Evolutionary conservation across 1,140 invertebrate species (phyloP).

Genomic region (Megathymus violae): DNA sequence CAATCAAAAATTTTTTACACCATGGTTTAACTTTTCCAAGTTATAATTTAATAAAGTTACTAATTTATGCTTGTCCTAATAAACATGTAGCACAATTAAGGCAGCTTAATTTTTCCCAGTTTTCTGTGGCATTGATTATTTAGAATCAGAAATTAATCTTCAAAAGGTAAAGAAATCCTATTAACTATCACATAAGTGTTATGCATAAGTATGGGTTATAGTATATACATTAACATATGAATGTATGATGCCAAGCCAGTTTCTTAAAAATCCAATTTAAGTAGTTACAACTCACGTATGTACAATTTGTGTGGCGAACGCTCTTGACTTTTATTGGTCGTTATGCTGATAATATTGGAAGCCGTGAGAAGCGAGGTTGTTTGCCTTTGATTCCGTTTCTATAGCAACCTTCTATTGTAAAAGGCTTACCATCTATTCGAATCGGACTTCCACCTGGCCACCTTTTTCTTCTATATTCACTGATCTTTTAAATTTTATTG

Average conservation of each 20-base stretch:
- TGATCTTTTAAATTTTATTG: conserved; percentile 48
- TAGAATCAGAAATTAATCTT: no score
- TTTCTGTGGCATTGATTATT: no score
- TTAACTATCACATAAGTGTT: no score
- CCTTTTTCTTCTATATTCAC: conserved; percentile 44
- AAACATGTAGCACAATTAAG: no score
- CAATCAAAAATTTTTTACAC: no score
- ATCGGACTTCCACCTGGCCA: conserved; percentile 39
- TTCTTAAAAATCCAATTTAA: conserved; percentile 62
- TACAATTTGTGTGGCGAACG: conserved; percentile 57
- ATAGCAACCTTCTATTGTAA: conserved; percentile 49
- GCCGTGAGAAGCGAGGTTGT: conserved; percentile 44
- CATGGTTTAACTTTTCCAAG: no score
- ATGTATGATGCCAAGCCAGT: conserved; percentile 48
- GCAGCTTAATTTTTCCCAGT: no score
- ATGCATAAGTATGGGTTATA: no score
- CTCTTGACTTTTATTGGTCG: conserved; percentile 62
- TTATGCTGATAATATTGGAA: conserved; percentile 59
- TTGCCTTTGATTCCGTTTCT: conserved; percentile 46
- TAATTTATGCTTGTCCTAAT: no score
- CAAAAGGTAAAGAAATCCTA: no score
- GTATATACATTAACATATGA: conserved; percentile 43
- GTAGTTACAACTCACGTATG: conserved; percentile 56
- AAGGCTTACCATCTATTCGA: conserved; percentile 39
- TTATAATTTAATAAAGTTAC: no score